Conservation (phyloP, 2,113 vertebrate genomes). For the Mesembrinibis cayennensis region DNA sequence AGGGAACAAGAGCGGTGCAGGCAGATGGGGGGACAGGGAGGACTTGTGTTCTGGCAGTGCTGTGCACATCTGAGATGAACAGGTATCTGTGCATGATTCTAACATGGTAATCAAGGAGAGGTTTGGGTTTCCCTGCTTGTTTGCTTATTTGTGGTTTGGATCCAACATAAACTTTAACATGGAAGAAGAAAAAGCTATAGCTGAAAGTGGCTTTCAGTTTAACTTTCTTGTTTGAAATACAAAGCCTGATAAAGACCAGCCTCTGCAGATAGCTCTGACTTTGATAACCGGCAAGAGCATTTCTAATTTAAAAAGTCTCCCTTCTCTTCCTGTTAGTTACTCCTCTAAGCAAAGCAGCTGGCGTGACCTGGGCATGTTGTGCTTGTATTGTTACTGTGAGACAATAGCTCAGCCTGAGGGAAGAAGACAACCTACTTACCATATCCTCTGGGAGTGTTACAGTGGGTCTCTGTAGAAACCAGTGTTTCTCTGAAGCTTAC, state of each 20-base stretch:
- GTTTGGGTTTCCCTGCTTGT: neutral
- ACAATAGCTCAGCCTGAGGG: constrained; percentile 2
- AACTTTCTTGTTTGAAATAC: neutral
- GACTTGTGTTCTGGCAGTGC: neutral
- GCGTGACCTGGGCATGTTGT: neutral
- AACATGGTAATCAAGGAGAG: neutral
- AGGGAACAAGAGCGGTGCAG: neutral
- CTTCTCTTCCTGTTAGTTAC: constrained; percentile 2
- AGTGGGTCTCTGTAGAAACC: neutral
- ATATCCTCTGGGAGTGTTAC: neutral
- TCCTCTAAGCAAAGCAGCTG: neutral
- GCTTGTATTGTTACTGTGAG: neutral
- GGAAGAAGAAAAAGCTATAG: neutral
- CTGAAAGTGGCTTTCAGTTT: neutral
- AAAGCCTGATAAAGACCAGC: neutral
- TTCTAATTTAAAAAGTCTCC: neutral
- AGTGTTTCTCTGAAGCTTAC: neutral
- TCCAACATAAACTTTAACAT: neutral
- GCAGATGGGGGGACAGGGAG: neutral
- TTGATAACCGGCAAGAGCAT: neutral
- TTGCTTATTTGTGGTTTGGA: neutral
- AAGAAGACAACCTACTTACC: constrained; percentile 20
- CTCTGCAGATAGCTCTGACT: neutral
- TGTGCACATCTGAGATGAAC: neutral
- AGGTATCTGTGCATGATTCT: neutral